These are phyloP conservation scores for Chaetodon trifascialis DNA, from an alignment of 2,113 vertebrate species.

Conservation along the genomic window DNA sequence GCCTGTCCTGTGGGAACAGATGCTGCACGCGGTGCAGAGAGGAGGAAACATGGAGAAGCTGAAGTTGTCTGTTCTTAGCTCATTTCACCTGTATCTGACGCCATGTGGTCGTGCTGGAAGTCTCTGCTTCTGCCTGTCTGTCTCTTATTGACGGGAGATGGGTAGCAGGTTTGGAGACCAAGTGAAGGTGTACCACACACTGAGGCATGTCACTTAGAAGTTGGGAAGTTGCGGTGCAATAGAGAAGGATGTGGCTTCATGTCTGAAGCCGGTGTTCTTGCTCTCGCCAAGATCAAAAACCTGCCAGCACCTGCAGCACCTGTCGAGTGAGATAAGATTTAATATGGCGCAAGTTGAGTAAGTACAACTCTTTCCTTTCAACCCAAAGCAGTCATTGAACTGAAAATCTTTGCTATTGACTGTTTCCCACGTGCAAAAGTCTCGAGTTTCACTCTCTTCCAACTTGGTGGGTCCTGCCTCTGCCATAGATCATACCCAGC, in stretches of 20 bases:
- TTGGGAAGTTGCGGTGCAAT: conserved; percentile 25
- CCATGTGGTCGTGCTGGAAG: conserved; percentile 38
- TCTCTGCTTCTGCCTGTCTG: conserved; percentile 34
- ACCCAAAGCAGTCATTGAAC: conserved; percentile 38
- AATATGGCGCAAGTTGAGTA: conserved; percentile 51
- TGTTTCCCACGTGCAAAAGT: conserved; percentile 32
- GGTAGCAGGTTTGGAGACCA: conserved; percentile 44
- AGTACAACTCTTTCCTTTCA: conserved; percentile 53
- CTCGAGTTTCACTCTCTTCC: conserved; percentile 54
- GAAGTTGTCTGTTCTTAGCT: conserved; percentile 27
- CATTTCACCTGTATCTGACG: conserved; percentile 27
- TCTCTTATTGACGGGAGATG: conserved; percentile 50
- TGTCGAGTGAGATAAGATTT: conserved; percentile 55
- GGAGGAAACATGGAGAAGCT: conserved; percentile 13
- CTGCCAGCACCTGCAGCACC: conserved; percentile 44
- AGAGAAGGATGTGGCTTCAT: conserved; percentile 24
- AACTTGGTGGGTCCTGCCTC: conserved; percentile 54
- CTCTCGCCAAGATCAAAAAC: conserved; percentile 59
- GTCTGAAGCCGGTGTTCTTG: conserved; percentile 43
- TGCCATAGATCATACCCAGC: conserved; percentile 66
- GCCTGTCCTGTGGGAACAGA: conserved; percentile 20
- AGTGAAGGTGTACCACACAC: conserved; percentile 19
- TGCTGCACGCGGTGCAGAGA: conserved; percentile 27
- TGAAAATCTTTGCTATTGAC: conserved; percentile 46
- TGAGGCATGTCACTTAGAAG: conserved; percentile 25